Evolutionary conservation across 2,113 vertebrate genomes (phyloP), one percentile per base, ranked within the genome.

Genomic region (Tyto alba): DNA sequence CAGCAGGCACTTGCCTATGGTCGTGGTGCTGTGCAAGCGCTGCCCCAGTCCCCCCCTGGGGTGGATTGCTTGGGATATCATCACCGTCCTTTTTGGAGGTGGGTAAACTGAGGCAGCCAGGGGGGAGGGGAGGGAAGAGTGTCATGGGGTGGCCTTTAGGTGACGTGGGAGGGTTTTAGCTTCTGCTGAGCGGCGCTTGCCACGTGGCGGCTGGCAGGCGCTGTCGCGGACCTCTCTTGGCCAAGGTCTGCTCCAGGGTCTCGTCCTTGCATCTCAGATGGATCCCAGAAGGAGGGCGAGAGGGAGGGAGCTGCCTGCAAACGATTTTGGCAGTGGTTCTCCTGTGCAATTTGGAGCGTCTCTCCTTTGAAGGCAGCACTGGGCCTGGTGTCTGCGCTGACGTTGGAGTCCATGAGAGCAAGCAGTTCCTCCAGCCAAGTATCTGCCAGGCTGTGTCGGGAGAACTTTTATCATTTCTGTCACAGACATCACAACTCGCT

Each of bases 401-500:
- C 96, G 95, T 96, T 97, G 96, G 88, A 96, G 97, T 97, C 97
- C 97, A 95, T 80, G 97, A 97, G 98, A 98, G 98, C 95, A 97
- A 92, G 95, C 62, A 8, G 48, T 73, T 47, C 94, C 92, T 88
- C 91, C 95, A 98, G 98, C 98, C 98, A 96, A 98, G 98, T 97
- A 98, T 98, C 98, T 99, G 99, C 99, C 99, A 99, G 98, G 97
- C 98, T 98, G 98, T 98, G 98, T 97, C 97, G 97, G 97, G 98
- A 98, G 98, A 99, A 98, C 99, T 98, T 98, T 98, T 98, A 99
- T 99, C 99, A 99, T 98, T 98, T 98, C 98, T 99, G 99, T 99
- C 99, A 99, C 99, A 98, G 98, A 99, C 99, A 98, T 99, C 99
- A 98, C 98, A 98, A 98, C 98, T 98, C 97, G 98, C 99, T 99